Conservation (phyloP, 2,113 vertebrate species). For the Anser cygnoides region DNA sequence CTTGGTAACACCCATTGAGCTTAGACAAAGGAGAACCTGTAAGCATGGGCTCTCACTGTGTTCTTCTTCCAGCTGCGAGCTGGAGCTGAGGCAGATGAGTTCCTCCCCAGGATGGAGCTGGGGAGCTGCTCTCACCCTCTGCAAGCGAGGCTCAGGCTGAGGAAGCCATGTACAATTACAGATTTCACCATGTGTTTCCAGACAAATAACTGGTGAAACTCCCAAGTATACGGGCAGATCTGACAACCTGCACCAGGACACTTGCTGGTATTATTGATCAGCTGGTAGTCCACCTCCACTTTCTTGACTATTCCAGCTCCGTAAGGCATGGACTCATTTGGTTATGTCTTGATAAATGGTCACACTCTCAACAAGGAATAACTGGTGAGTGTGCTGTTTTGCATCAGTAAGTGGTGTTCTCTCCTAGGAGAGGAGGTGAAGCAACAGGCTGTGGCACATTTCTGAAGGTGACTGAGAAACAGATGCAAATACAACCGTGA, state of each 20-base stretch:
- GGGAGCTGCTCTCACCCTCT: neutral
- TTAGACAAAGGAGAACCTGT: neutral
- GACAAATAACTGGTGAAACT: neutral
- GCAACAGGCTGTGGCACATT: neutral
- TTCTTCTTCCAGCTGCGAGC: neutral
- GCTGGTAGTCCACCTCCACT: neutral
- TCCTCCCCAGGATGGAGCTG: neutral
- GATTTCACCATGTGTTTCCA: neutral
- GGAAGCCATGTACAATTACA: neutral
- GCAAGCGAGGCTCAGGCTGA: neutral
- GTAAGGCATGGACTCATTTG: neutral
- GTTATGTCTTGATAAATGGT: neutral
- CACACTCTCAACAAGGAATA: too few species aligned
- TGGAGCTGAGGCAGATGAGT: neutral
- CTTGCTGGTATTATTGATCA: neutral
- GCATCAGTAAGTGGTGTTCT: fast-evolving
- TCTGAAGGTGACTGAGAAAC: neutral
- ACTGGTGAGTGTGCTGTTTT: neutral
- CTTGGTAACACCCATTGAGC: neutral
- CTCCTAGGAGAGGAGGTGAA: neutral
- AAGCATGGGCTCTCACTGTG: neutral
- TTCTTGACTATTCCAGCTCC: neutral
- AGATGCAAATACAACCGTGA: neutral
- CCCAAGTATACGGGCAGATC: fast-evolving
- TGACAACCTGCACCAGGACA: neutral